These are phyloP conservation scores for Ophiodon elongatus DNA, from an alignment of 2,113 vertebrate species.

Conservation along the genomic window DNA sequence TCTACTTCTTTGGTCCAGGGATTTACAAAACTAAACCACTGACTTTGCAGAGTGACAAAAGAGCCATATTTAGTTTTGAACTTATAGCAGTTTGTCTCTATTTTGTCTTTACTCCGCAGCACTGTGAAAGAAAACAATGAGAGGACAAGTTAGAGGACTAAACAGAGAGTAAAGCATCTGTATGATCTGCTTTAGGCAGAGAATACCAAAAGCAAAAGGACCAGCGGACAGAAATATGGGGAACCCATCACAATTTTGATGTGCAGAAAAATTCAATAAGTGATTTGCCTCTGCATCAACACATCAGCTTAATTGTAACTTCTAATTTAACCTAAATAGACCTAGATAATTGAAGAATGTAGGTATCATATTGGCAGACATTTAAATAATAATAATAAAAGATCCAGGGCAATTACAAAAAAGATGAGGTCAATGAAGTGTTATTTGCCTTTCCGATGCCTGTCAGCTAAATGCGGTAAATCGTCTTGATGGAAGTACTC, in stretches of 20 bases:
- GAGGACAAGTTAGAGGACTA: neutral
- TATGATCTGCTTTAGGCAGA: neutral
- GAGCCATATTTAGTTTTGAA: slow-evolving; percentile 92
- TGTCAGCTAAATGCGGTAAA: slow-evolving; percentile 90
- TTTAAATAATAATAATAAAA: neutral
- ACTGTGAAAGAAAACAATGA: slow-evolving; percentile 79
- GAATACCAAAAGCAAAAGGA: neutral
- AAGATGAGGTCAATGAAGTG: neutral
- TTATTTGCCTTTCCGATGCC: slow-evolving; percentile 90
- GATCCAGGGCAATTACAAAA: neutral
- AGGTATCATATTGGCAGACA: neutral
- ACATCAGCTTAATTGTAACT: neutral
- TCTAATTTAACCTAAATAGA: neutral
- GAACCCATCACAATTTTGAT: neutral
- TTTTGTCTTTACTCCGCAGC: slow-evolving; percentile 92
- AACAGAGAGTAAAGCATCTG: neutral
- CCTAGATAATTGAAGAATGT: neutral
- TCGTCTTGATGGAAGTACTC: slow-evolving; percentile 95
- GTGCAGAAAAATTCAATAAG: neutral
- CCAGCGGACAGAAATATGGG: neutral
- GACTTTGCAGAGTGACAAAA: slow-evolving; percentile 91
- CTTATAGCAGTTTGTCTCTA: slow-evolving; percentile 92
- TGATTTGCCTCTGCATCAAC: neutral
- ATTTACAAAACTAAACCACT: slow-evolving; percentile 96
- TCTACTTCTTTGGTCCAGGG: slow-evolving; percentile 97